Base-by-base conservation (phyloP, 2,113 vertebrate genomes). In the Toxostoma redivivum region DNA sequence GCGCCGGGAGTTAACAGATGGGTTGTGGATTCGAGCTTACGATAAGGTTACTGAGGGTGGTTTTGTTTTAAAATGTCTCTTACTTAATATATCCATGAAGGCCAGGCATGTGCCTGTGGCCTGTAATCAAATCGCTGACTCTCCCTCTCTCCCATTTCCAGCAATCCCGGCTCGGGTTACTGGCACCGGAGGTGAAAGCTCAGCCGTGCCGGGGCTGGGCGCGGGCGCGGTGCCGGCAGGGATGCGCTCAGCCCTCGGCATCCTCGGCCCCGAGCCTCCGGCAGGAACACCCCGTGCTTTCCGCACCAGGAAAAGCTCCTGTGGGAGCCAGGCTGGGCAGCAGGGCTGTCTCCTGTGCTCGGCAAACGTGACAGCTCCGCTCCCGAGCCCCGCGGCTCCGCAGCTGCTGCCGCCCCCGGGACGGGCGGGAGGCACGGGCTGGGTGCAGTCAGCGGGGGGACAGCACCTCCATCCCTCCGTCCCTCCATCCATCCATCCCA, bases 31-130 rank as follows among this genome's bases (percentile, higher is more conserved):
- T 80, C 79, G 13, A 90, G 92, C 95, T 87, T 79, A 94, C 73
- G 96, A 96, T 96, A 96, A 96, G 94, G 96, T 96, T 95, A 96
- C 96, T 74, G 94, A 94, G 92, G 94, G 95, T 91, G 96, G 96
- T 94, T 95, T 95, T 95, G 95, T 96, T 97, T 97, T 97, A 97
- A 97, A 97, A 96, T 96, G 96, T 95, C 96, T 95, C 96, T 96
- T 96, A 94, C 96, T 97, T 97, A 96, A 97, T 97, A 97, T 97
- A 96, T 90, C 95, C 95, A 78, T 81, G 96, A 93, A 97, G 96
- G 92, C 95, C 95, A 94, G 88, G 96, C 96, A 96, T 97, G 96
- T 97, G 96, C 96, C 95, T 58, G 94, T 80, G 96, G 95, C 85
- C 96, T 94, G 96, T 92, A 95, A 97, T 60, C 94, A 96, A 93